These are phyloP conservation scores for Seriola aureovittata DNA, from an alignment of 2,113 vertebrate species.

Conservation along the genomic window DNA sequence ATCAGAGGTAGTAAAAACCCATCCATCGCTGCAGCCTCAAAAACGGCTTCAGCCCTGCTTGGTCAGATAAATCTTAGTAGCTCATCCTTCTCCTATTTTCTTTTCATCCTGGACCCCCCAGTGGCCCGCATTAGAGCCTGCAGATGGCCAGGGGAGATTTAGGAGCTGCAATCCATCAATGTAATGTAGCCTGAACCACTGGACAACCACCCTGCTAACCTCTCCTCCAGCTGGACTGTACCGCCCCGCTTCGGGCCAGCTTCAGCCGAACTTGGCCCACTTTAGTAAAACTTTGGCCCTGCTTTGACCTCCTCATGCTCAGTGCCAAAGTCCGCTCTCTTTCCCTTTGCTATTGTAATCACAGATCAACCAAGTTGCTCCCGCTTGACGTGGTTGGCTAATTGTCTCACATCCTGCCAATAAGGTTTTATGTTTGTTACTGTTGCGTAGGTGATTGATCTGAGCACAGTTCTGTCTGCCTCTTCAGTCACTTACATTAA, in stretches of 20 bases:
- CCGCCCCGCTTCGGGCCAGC: conserved; percentile 24
- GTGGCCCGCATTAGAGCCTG: conserved; percentile 80
- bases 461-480: conserved; percentile 11
- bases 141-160: conserved; percentile 83
- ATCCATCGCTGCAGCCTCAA: conserved; percentile 55
- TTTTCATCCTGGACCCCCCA: conserved; percentile 77
- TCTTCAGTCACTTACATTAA: conserved; percentile 41
- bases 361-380: conserved; percentile 33
- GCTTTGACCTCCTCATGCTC: neutral
- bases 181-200: conserved; percentile 71
- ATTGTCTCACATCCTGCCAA: conserved; percentile 16
- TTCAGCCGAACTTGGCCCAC: conserved; percentile 55
- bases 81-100: conserved; percentile 78
- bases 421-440: conserved; percentile 1
- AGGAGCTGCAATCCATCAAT: conserved; percentile 81
- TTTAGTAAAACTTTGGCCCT: conserved; percentile 53
- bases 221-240: conserved; percentile 66
- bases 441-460: conserved; percentile 30
- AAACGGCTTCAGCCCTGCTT: conserved; percentile 56
- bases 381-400: conserved; percentile 12
- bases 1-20: conserved; percentile 78
- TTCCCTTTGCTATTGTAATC: conserved; percentile 44
- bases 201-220: conserved; percentile 69
- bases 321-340: conserved; percentile 37
- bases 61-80: conserved; percentile 79